Evolutionary conservation across 37 sponge, comb jelly and placozoan genomes (phyloP).

Genomic region (Petrosia ficiformis): DNA sequence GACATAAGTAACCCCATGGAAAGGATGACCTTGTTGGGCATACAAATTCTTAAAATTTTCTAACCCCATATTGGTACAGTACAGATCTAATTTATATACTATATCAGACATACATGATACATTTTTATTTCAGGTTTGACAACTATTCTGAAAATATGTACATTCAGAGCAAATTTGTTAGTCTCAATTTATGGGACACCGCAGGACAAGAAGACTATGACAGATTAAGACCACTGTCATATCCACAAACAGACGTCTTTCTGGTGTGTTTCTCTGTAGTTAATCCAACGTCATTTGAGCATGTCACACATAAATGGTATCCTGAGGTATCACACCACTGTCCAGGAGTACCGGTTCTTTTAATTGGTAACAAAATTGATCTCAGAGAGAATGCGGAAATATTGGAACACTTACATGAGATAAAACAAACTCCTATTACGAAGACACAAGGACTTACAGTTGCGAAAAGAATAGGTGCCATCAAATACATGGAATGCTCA

Average conservation of each 20-base stretch:
- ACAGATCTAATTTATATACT: neutral
- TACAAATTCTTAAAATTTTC: too few relatives aligned
- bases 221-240: constrained; percentile 86
- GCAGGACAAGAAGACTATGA: constrained; percentile 93
- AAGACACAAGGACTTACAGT: constrained; percentile 67
- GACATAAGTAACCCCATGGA: too few relatives aligned
- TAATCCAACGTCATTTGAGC: constrained; percentile 73
- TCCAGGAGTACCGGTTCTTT: constrained; percentile 76
- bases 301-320: constrained; percentile 70
- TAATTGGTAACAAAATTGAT: constrained; percentile 83
- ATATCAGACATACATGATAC: neutral
- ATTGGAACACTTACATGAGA: constrained; percentile 39
- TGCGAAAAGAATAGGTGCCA: constrained; percentile 71
- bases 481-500: constrained; percentile 88
- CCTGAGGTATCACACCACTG: constrained; percentile 85
- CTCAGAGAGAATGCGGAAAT: constrained; percentile 73
- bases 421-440: constrained; percentile 55
- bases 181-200: constrained; percentile 89
- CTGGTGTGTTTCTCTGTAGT: constrained; percentile 68
- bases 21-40: too few relatives aligned
- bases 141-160: constrained; percentile 87
- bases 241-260: constrained; percentile 88
- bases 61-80: neutral
- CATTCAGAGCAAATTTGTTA: constrained; percentile 54
- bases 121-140: constrained; percentile 80